Percentiles rank a stretch among this genome's conserved stretches.
Evolutionary conservation across 2,113 vertebrate species (phyloP).

Genomic region (Alouatta palliata): DNA sequence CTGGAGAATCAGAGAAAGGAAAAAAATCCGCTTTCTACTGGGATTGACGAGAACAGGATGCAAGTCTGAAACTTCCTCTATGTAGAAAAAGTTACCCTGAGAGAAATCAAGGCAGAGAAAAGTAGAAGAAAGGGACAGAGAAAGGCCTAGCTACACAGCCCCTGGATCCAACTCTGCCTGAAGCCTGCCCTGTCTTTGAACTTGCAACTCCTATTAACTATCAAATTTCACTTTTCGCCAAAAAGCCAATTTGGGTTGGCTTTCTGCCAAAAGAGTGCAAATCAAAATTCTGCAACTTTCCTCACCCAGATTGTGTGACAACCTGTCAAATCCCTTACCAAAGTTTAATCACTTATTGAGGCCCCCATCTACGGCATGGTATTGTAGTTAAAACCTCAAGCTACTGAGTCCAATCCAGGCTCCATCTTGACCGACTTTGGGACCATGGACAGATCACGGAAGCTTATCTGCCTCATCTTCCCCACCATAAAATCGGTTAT

Average conservation of each 20-base stretch:
- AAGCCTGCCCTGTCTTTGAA: accelerated
- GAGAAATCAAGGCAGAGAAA: background rate
- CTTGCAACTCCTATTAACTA: background rate
- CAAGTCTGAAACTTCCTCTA: background rate
- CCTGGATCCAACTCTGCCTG: background rate
- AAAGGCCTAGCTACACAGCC: background rate
- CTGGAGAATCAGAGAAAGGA: background rate
- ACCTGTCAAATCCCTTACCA: background rate
- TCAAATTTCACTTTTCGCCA: background rate
- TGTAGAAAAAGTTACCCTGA: background rate
- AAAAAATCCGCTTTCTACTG: background rate
- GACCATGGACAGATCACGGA: background rate
- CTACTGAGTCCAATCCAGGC: background rate
- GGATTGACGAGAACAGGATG: background rate
- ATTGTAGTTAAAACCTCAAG: background rate
- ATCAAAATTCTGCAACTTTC: background rate
- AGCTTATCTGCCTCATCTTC: background rate
- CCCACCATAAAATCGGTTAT: background rate
- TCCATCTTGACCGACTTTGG: background rate
- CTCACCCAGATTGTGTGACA: background rate
- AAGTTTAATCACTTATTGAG: background rate
- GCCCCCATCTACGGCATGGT: background rate
- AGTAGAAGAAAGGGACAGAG: background rate
- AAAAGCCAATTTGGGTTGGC: background rate
- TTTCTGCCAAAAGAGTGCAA: background rate